These are phyloP conservation scores for Hylaeus volcanicus DNA, from an alignment of 1,140 invertebrate genomes.

Conservation along the genomic window DNA sequence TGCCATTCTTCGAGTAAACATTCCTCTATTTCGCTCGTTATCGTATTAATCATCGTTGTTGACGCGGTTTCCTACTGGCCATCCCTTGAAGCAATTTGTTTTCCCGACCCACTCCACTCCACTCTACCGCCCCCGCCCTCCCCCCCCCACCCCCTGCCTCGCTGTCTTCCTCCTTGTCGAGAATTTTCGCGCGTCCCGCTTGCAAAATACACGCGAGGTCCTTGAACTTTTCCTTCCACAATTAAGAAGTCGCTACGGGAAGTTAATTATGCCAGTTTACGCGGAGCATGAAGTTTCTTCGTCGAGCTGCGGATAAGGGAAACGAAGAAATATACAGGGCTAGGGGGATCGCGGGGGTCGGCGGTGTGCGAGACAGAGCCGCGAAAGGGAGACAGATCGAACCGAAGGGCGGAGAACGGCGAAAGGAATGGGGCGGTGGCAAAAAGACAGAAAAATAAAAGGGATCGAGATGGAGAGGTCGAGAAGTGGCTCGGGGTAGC, in stretches of 20 bases:
- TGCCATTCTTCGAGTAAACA: constrained; percentile 9
- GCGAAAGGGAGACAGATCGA: not conserved
- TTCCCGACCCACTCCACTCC: not conserved
- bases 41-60: constrained; percentile 29
- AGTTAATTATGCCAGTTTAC: constrained; percentile 50
- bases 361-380: too few relatives aligned
- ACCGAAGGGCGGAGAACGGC: not conserved
- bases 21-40: not conserved
- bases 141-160: too few relatives aligned
- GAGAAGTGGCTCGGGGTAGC: constrained; percentile 17
- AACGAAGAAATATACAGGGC: not conserved
- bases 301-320: not conserved
- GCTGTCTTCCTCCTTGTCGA: too few relatives aligned
- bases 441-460: not conserved
- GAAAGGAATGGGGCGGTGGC: too few relatives aligned
- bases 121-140: too few relatives aligned
- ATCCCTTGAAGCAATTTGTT: not conserved
- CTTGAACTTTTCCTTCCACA: constrained; percentile 46
- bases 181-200: constrained; percentile 6
- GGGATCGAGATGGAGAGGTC: not conserved
- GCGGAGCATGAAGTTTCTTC: constrained; percentile 34
- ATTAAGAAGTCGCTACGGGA: constrained; percentile 48
- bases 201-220: constrained; percentile 26
- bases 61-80: constrained; percentile 9
- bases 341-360: too few relatives aligned